These are phyloP conservation scores for Hyaena hyaena DNA, from an alignment of 2,113 vertebrate genomes.

Conservation along the genomic window DNA sequence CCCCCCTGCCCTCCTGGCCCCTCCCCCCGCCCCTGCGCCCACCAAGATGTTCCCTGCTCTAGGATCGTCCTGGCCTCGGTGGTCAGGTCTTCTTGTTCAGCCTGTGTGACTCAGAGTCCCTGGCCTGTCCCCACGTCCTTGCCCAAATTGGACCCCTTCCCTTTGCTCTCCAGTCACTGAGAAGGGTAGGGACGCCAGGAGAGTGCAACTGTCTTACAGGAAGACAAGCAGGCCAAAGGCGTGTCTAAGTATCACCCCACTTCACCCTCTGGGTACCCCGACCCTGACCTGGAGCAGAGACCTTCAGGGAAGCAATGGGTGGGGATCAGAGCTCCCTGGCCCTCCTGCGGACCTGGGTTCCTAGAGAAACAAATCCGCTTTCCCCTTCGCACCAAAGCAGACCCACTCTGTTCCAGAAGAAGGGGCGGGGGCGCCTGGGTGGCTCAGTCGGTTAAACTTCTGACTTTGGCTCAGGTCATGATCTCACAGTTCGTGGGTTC, in stretches of 20 bases:
- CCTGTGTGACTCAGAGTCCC: neutral
- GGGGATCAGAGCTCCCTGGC: neutral
- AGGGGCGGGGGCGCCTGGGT: no score
- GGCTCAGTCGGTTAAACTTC: no score
- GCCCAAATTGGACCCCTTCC: neutral
- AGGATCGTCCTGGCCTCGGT: neutral
- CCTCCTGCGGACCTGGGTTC: neutral
- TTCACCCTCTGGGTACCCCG: neutral
- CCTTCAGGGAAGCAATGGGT: neutral
- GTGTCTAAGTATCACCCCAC: neutral
- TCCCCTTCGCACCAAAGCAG: neutral
- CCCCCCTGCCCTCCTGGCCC: neutral
- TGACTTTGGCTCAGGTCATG: no score
- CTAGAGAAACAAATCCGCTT: neutral
- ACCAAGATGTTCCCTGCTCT: neutral
- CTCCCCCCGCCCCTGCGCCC: neutral
- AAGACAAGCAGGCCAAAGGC: neutral
- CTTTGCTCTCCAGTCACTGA: neutral
- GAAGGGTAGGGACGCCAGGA: neutral
- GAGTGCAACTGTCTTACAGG: neutral
- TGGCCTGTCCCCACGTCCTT: neutral
- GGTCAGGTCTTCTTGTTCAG: neutral
- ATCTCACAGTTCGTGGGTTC: no score
- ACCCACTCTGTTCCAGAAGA: neutral
- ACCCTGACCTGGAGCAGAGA: neutral